Base-by-base conservation (phyloP, 2,797 vertebrate genomes). In the Acanthurus lineatus region DNA sequence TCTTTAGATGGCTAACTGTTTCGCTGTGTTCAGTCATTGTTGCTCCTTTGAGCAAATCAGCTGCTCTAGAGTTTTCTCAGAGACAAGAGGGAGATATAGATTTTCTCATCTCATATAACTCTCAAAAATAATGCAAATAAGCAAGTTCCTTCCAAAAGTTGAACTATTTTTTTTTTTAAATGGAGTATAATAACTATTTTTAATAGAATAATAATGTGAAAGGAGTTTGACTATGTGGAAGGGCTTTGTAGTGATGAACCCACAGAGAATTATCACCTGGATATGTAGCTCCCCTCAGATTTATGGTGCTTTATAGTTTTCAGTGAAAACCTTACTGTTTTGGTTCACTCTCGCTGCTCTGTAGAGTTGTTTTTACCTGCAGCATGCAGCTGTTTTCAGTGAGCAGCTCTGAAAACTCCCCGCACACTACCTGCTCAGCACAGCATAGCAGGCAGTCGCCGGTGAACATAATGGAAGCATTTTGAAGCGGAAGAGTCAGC, bases 271-370 rank as follows among this genome's bases (percentile, higher is more conserved):
- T 53, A 22, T 53, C 51, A 12, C 51, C 20, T 53, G 11, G 15
- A 53, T 53, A 20, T 53, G 45, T 16, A 48, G 15, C 6, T 32
- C 25, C 15, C 3, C 15, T 56, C 16, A 1, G 28, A 56, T 56
- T 32, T 9, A 16, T 6, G 6, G 11, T 9, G 54, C 38, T 61
- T 44, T 12, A 32, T n/a, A 19, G 22, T 19, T 56, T 49, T 59
- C 14, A 35, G 42, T 38, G 6, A 17, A 17, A 70, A 74, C 53
- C 20, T 51, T 20, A 15, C 22, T 58, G 25, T 45, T 77, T 42
- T 63, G 17, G 17, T 63, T 69, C 17, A 8, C 17, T 53, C 32
- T 32, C 57, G 19, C 8, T 1, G 2, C 32, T 19, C 28, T 51
- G 16, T 53, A 9, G 9, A 2, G 19, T 25, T 2, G 6, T 11